Conservation (phyloP, 2,888 invertebrate genomes). For the Cataglyphis altisquamis region DNA sequence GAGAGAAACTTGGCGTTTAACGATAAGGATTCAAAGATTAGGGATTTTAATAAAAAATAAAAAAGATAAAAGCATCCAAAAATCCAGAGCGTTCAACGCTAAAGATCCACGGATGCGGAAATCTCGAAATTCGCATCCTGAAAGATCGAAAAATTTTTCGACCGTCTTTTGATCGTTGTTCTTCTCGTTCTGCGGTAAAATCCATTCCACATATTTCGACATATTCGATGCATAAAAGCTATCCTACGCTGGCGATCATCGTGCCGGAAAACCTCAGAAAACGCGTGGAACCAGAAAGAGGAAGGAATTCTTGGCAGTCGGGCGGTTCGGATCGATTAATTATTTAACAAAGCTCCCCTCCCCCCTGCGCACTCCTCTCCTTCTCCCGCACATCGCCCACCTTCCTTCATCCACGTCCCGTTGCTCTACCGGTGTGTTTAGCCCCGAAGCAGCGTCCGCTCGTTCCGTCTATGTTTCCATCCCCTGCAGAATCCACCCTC, state of each 20-base stretch:
- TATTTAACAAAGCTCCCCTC: constrained; percentile 72
- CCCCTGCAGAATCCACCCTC: constrained; percentile 56
- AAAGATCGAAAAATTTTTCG: neutral
- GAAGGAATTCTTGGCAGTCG: constrained; percentile 65
- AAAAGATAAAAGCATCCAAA: neutral
- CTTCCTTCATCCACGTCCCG: neutral
- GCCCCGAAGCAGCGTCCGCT: constrained; percentile 72
- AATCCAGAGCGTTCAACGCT: no score
- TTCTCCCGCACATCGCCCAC: neutral
- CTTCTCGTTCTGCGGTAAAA: neutral
- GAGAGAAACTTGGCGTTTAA: neutral
- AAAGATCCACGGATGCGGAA: neutral
- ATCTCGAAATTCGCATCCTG: neutral
- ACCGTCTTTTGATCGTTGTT: neutral
- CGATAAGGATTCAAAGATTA: neutral
- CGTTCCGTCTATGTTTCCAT: constrained; percentile 68
- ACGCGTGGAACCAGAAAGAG: constrained; percentile 63
- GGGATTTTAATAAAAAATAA: neutral
- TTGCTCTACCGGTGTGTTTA: constrained; percentile 65
- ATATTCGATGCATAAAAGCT: constrained; percentile 12
- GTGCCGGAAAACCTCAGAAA: constrained; percentile 64
- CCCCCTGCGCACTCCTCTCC: constrained; percentile 55
- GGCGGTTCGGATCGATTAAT: constrained; percentile 72
- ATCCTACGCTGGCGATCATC: neutral
- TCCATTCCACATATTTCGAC: neutral